phyloP scores from a whole-genome alignment of 2,888 invertebrate genomes.

The Diaperis boleti region DNA sequence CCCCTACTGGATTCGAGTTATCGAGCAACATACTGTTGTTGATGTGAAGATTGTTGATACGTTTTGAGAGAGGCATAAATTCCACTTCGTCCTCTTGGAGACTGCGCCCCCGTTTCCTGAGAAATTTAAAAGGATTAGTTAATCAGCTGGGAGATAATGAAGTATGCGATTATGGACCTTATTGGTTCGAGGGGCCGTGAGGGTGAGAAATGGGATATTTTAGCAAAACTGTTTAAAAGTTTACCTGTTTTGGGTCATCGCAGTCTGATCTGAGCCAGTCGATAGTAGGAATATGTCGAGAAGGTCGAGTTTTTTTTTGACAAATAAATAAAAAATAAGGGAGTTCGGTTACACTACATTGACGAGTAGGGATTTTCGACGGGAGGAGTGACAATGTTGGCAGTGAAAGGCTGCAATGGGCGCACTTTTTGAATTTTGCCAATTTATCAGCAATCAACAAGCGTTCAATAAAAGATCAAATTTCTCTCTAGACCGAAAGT shows the following conservation, averaged over 20 bases:
- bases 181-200: background rate
- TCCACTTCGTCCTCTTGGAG: slow-evolving; percentile 78
- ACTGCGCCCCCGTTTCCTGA: slow-evolving; percentile 83
- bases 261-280: slow-evolving; percentile 6
- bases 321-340: slow-evolving; percentile 18
- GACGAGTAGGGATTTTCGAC: background rate
- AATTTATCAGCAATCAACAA: background rate
- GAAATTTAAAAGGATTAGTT: slow-evolving; percentile 52
- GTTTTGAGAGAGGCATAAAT: slow-evolving; percentile 89
- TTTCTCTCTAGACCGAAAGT: too few relatives aligned
- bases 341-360: background rate
- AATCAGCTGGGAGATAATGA: slow-evolving; percentile 18
- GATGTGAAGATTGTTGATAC: slow-evolving; percentile 90
- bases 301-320: slow-evolving; percentile 18
- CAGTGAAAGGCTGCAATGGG: background rate
- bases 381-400: background rate
- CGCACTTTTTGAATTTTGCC: slow-evolving; percentile 14
- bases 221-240: background rate
- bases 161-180: slow-evolving; percentile 14
- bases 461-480: background rate
- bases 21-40: slow-evolving; percentile 69
- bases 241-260: slow-evolving; percentile 56
- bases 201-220: background rate
- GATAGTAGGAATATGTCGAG: slow-evolving; percentile 1
- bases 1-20: slow-evolving; percentile 57